Conservation (phyloP, 2,888 invertebrate genomes). For the Melangyna quadrimaculata region DNA sequence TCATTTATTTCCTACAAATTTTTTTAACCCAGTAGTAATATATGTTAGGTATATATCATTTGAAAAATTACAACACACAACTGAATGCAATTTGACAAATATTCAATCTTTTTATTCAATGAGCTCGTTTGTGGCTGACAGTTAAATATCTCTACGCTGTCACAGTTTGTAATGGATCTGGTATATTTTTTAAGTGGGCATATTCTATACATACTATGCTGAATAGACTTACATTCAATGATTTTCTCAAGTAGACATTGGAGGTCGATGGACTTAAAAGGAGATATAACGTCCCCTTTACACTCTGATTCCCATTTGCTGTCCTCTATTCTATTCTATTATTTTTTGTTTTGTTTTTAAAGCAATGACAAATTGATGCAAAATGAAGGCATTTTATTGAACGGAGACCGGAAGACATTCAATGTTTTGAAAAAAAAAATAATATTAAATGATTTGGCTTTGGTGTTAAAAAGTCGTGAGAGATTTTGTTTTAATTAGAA, state of each 20-base stretch:
- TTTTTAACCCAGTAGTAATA: not conserved
- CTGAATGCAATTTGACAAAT: conserved; percentile 62
- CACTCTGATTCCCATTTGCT: not conserved
- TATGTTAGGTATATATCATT: too few relatives aligned
- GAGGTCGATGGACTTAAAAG: conserved; percentile 66
- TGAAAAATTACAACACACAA: not conserved
- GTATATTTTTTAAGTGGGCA: conserved; percentile 35
- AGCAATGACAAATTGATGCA: not conserved
- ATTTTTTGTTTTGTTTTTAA: not conserved
- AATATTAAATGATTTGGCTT: not conserved
- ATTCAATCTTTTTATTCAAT: conserved; percentile 38
- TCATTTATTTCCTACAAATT: conserved; percentile 30
- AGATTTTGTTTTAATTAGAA: not conserved
- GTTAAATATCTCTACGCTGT: conserved; percentile 52
- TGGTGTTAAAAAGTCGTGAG: not conserved
- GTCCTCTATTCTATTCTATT: not conserved
- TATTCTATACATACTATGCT: not conserved
- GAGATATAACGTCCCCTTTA: conserved; percentile 6
- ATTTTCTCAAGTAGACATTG: conserved; percentile 43
- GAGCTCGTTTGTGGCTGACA: conserved; percentile 54
- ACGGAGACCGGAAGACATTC: not conserved
- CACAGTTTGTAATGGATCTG: conserved; percentile 46
- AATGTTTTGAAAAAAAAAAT: not conserved
- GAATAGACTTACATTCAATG: conserved; percentile 30
- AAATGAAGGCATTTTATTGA: not conserved